These are phyloP conservation scores for Leptoclinus maculatus DNA, from an alignment of 2,797 vertebrate species.

Conservation along the genomic window DNA sequence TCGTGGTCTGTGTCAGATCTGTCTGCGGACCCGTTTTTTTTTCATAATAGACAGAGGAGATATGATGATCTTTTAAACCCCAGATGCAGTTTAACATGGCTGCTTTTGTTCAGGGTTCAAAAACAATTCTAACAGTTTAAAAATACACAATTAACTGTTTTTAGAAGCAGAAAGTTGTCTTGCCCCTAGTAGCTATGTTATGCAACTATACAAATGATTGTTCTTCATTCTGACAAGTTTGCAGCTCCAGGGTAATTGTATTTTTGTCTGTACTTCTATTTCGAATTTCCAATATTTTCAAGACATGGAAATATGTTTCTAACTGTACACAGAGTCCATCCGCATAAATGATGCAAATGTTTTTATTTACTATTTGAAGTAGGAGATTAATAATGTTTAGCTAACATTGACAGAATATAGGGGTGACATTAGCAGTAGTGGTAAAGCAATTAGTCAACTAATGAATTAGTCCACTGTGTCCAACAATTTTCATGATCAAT, in stretches of 20 bases:
- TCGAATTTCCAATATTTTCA: not conserved
- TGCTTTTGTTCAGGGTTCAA: slow-evolving; percentile 21
- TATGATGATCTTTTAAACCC: slow-evolving; percentile 29
- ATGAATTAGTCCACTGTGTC: not conserved
- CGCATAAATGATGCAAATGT: not conserved
- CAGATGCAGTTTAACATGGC: not conserved
- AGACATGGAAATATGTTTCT: not conserved
- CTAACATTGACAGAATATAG: not conserved
- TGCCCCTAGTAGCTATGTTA: not conserved
- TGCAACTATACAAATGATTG: not conserved
- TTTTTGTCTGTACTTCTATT: not conserved
- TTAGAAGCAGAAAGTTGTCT: not conserved
- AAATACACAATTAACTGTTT: not conserved
- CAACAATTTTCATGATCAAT: not conserved
- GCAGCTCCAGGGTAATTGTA: not conserved
- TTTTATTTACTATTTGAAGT: not conserved
- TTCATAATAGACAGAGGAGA: slow-evolving; percentile 24
- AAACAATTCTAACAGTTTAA: not conserved
- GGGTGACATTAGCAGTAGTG: slow-evolving; percentile 1
- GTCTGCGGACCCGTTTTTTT: slow-evolving; percentile 51
- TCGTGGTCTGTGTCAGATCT: slow-evolving; percentile 73
- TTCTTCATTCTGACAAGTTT: not conserved
- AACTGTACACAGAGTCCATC: not conserved
- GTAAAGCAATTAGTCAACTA: not conserved
- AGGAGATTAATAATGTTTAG: slow-evolving; percentile 4